phyloP scores from a whole-genome alignment of 2,113 vertebrate genomes.

The Lagopus leucura region DNA sequence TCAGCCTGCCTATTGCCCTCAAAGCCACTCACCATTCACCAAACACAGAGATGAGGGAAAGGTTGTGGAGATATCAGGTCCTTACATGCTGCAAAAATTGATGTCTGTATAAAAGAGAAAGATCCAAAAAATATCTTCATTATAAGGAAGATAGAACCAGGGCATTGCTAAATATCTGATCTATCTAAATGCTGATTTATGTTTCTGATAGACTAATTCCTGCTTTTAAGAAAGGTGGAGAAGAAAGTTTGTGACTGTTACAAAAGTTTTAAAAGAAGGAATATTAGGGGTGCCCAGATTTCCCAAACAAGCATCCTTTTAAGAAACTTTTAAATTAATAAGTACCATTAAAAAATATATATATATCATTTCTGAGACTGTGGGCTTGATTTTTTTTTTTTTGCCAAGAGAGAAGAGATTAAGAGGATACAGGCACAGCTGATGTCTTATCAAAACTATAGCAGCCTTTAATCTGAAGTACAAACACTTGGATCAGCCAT shows the following conservation, averaged over 20 bases:
- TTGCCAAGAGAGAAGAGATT: neutral
- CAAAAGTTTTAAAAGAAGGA: neutral
- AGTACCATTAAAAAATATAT: neutral
- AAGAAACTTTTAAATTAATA: constrained; percentile 23
- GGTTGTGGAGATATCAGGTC: neutral
- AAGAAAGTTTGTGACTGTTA: neutral
- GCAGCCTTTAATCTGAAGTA: constrained; percentile 34
- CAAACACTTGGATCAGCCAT: neutral
- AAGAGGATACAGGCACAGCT: neutral
- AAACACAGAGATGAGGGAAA: accelerated
- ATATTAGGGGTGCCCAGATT: neutral
- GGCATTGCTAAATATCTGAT: neutral
- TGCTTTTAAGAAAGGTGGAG: neutral
- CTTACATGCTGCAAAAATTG: neutral
- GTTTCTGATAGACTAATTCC: neutral
- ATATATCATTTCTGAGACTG: neutral
- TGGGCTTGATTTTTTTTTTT: neutral
- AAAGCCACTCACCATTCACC: neutral
- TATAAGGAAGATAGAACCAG: neutral
- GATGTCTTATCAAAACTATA: constrained; percentile 33
- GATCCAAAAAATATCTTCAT: neutral
- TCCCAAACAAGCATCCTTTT: neutral
- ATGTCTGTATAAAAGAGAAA: neutral
- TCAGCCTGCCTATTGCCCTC: neutral
- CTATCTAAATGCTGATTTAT: neutral